phyloP scores from a whole-genome alignment of 2,888 invertebrate species.

The Lacanobia wlatinum region DNA sequence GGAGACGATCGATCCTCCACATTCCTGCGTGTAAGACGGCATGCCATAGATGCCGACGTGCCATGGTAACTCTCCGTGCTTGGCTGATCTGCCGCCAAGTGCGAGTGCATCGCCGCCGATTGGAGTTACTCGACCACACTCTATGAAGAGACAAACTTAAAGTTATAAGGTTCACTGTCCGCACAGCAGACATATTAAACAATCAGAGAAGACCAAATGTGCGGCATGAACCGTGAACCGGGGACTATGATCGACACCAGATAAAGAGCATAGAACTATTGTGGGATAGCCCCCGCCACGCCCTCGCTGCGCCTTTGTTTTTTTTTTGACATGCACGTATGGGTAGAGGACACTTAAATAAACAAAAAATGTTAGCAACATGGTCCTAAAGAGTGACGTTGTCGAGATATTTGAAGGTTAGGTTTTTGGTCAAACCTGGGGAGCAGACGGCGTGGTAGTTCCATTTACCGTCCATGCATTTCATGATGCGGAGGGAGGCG shows the following conservation, averaged over 20 bases:
- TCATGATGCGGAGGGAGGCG: slow-evolving; percentile 68
- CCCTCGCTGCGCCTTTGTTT: too few species aligned
- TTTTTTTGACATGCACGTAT: too few species aligned
- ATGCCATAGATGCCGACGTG: slow-evolving; percentile 88
- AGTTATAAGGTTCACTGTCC: too few species aligned
- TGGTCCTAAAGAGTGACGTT: too few species aligned
- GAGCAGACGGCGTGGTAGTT: slow-evolving; percentile 72
- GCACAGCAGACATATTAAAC: too few species aligned
- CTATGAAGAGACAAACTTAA: slow-evolving; percentile 11
- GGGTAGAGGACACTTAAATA: too few species aligned
- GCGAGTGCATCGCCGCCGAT: slow-evolving; percentile 77
- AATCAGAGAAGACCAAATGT: too few species aligned
- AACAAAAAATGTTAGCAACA: too few species aligned
- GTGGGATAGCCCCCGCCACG: too few species aligned
- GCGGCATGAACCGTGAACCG: too few species aligned
- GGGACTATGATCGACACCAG: too few species aligned
- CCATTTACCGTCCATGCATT: slow-evolving; percentile 76
- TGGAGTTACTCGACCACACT: slow-evolving; percentile 60
- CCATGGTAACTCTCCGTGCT: slow-evolving; percentile 88
- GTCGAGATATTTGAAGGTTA: not conserved
- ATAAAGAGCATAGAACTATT: too few species aligned
- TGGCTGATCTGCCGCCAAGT: slow-evolving; percentile 71
- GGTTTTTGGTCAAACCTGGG: slow-evolving; percentile 76
- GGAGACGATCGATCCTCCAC: slow-evolving; percentile 89
- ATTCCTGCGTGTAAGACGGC: slow-evolving; percentile 85